phyloP scores from a whole-genome alignment of 23 tunicate genomes.

The Diplosoma virens region DNA sequence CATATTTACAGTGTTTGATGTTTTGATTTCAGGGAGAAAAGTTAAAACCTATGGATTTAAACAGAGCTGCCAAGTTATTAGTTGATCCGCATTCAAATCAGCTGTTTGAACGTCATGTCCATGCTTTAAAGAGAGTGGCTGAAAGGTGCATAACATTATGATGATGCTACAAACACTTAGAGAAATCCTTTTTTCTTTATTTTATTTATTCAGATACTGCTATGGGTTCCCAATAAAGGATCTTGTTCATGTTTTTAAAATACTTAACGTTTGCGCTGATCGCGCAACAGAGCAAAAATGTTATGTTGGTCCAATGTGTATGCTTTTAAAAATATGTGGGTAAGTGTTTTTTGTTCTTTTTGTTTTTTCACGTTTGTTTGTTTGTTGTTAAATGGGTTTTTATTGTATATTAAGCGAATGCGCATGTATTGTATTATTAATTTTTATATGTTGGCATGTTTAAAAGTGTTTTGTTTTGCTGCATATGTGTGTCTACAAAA shows the following conservation, averaged over 20 bases:
- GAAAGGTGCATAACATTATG: constrained; percentile 34
- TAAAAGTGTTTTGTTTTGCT: too few relatives aligned
- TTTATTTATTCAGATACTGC: constrained; percentile 37
- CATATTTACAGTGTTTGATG: too few relatives aligned
- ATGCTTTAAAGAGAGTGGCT: constrained; percentile 67
- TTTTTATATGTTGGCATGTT: too few relatives aligned
- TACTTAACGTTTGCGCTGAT: constrained; percentile 86
- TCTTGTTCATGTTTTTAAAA: constrained; percentile 81
- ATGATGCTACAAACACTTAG: too few relatives aligned
- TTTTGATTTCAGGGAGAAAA: constrained; percentile 72
- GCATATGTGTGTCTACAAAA: too few relatives aligned
- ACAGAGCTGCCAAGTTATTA: constrained; percentile 62
- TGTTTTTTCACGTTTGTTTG: background rate
- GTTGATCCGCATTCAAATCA: constrained; percentile 77
- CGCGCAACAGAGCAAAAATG: constrained; percentile 44
- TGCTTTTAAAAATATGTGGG: constrained; percentile 72
- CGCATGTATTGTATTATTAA: too few relatives aligned
- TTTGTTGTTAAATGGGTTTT: too few relatives aligned
- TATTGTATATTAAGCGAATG: too few relatives aligned
- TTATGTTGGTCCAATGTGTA: constrained; percentile 74
- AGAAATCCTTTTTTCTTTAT: too few relatives aligned
- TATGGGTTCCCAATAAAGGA: constrained; percentile 75
- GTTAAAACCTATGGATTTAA: constrained; percentile 58
- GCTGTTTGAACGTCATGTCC: constrained; percentile 82
- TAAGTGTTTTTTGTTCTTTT: background rate